Base-by-base conservation (phyloP, 2,888 invertebrate species). In the Apamea crenata region DNA sequence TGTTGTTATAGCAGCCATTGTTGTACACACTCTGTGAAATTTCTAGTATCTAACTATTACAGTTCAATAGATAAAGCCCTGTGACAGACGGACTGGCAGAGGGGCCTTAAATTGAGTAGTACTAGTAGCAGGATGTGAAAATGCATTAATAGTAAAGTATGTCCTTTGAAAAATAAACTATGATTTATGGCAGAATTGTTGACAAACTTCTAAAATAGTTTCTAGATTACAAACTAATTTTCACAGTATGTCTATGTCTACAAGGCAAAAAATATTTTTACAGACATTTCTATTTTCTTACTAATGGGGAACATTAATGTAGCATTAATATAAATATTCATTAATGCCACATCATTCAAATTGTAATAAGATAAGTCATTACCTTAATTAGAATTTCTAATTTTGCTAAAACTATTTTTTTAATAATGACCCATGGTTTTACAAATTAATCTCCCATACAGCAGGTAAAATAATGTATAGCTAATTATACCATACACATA, bases 321-420 rank as follows among this genome's bases (percentile, higher is more conserved):
- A 10, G 7, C 29, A 21, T 18, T 7, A 29, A 53, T 29, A 25
- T 40, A 29, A 18, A 44, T 44, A 32, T 53, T 25, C 7, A 67
- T 40, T 40, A 47, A 32, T 29, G n/a, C 3, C 10, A 53, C 32
- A 0, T 5, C 53, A 50, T 32, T 50, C 2, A 76, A 29, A 25
- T 29, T 21, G 0, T 36, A 25, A 29, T 50, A 16, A 8, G 7
- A 44, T 44, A 44, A 44, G 16, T 53, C 0, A 80, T 56, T 47
- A 18, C 47, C 7, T 10, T 56, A 50, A 56, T 63, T 59, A 74
- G 16, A 47, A 56, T 81, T 50, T 66, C 40, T 66, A 32, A 81
- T 40, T 47, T 40, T 29, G 14, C 12, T 56, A 10, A 61, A 56
- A 65, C 14, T 2, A 7, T 25, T 68, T 82, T 50, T 0, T 50